These are phyloP conservation scores for Phoenicopterus ruber DNA, from an alignment of 2,113 vertebrate genomes.

Conservation along the genomic window DNA sequence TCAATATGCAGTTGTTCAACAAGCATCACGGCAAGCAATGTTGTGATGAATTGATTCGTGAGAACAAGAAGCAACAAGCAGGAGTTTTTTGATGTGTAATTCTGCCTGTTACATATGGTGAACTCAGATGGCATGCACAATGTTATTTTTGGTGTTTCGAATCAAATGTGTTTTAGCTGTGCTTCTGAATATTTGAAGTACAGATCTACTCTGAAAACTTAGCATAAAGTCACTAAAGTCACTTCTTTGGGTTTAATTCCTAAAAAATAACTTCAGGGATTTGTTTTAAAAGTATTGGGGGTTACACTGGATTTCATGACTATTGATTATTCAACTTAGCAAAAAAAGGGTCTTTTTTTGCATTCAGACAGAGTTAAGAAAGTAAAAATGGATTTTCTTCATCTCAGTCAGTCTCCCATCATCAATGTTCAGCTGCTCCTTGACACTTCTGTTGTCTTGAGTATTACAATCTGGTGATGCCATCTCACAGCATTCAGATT, in stretches of 20 bases:
- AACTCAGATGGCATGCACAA: background rate
- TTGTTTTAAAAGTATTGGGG: background rate
- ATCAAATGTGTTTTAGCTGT: background rate
- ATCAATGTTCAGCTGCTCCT: background rate
- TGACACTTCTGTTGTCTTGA: background rate
- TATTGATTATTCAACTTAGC: background rate
- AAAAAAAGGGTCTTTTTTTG: background rate
- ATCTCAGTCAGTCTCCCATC: background rate
- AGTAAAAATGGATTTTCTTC: background rate
- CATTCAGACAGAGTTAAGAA: background rate
- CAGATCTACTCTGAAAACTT: background rate
- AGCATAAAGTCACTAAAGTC: background rate
- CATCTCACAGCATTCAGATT: background rate
- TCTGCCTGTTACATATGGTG: background rate
- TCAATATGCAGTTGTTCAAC: background rate
- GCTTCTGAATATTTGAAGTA: background rate
- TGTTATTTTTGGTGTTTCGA: background rate
- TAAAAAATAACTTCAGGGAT: background rate
- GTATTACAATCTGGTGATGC: background rate
- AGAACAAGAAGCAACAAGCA: background rate
- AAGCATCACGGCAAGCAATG: background rate
- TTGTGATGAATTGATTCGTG: background rate
- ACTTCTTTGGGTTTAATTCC: background rate
- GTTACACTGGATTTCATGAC: background rate
- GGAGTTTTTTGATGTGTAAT: background rate